Conservation (phyloP, 2,113 vertebrate genomes). For the Hippocampus mohnikei region DNA sequence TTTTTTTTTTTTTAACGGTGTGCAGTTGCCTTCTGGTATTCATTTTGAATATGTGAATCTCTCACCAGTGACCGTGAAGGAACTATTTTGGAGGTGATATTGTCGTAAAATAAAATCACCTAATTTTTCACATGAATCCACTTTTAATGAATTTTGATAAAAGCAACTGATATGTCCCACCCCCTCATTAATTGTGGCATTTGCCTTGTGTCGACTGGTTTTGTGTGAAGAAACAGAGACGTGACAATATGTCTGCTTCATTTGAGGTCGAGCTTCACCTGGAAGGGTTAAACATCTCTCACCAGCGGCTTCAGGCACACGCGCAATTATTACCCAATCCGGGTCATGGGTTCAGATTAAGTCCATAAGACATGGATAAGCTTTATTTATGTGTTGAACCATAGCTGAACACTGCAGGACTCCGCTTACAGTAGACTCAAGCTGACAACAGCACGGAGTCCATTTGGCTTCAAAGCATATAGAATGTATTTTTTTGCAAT, state of each 20-base stretch:
- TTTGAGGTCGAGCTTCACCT: slow-evolving; percentile 32
- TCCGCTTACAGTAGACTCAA: slow-evolving; percentile 8
- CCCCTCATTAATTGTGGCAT: neutral
- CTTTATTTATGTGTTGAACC: slow-evolving; percentile 43
- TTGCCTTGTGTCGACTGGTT: neutral
- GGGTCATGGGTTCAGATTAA: slow-evolving; percentile 59
- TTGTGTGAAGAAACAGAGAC: neutral
- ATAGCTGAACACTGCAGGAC: slow-evolving; percentile 13
- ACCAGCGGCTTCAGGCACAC: neutral
- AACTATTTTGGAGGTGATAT: neutral
- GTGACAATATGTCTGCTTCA: slow-evolving; percentile 23
- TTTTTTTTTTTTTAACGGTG: neutral
- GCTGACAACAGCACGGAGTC: neutral
- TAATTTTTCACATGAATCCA: no score
- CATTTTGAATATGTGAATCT: neutral
- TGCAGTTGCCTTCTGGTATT: neutral
- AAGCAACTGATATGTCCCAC: no score
- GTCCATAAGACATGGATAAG: slow-evolving; percentile 58
- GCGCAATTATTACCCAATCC: slow-evolving; percentile 17
- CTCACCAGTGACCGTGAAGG: neutral
- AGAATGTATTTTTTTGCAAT: neutral
- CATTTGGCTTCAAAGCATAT: neutral
- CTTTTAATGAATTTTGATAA: no score
- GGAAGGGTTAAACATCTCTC: slow-evolving; percentile 37
- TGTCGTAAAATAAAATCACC: no score